Evolutionary conservation across 2,797 vertebrate species (phyloP), one percentile per base, ranked within the genome.

Genomic region (Halcyon leucocephala): DNA sequence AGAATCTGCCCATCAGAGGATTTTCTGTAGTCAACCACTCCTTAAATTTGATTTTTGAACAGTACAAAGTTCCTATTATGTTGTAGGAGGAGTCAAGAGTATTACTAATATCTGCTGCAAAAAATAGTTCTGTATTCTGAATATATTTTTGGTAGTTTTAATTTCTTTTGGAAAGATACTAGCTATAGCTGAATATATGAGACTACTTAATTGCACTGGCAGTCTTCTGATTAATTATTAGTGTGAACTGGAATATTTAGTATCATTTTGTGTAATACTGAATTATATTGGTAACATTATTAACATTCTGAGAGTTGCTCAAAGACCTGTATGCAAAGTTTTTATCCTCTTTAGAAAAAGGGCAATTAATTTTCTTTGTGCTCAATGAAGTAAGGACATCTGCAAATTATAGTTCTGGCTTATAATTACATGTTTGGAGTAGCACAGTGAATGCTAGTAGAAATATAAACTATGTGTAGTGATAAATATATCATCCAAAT

Each of bases 281-380:
- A 74, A 35, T 92, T 79, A 46, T 81, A 71, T 72, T 72, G 35
- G 37, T 82, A 74, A 67, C 13, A 13, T 78, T 74, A 64, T 91
- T 69, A 61, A 62, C 80, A 18, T 85, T 73, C 26, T 31, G 58
- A 44, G 69, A 71, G 66, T 79, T 83, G 46, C 39, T 86, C 6
- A 1, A 80, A 88, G 90, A 94, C 91, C 78, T 90, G 64, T 54
- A 87, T 55, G n/a, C 29, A 65, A 74, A 86, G 49, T 91, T 94
- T 95, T 83, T 73, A 69, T 82, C 60, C 42, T 51, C 31, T 90
- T 82, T 58, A 89, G 77, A 86, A 94, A 85, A 92, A 88, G 78
- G 86, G 54, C 87, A 96, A 93, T 96, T 94, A 93, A 86, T 96
- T 89, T 89, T 84, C 42, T 82, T 94, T 95, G 91, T 97, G 86